Percentiles rank a stretch among this genome's conserved stretches.
phyloP scores from a whole-genome alignment of 2,888 invertebrate species.

The Pandemis corylana region DNA sequence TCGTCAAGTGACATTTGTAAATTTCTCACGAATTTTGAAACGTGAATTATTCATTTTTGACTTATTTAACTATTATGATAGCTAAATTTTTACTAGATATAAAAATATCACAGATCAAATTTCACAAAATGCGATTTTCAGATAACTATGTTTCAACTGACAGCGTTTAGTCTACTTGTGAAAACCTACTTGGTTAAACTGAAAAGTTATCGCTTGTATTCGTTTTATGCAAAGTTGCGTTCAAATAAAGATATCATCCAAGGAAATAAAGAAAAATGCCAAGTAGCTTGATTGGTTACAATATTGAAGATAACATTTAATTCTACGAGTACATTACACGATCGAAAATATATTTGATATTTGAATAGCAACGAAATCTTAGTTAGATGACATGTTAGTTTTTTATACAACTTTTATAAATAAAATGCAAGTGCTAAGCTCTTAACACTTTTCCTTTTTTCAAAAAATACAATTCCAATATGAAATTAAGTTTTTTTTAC shows the following conservation, averaged over 20 bases:
- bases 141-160: not conserved
- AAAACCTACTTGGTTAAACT: too few species aligned
- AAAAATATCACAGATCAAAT: too few species aligned
- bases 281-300: slow-evolving; percentile 46
- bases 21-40: too few species aligned
- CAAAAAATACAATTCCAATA: slow-evolving; percentile 55
- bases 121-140: too few species aligned
- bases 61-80: too few species aligned
- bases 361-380: too few species aligned
- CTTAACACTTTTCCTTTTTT: slow-evolving; percentile 57
- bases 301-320: not conserved
- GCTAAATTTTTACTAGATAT: too few species aligned
- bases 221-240: not conserved
- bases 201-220: not conserved
- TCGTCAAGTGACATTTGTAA: not conserved
- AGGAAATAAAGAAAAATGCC: slow-evolving; percentile 55
- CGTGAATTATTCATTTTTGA: too few species aligned
- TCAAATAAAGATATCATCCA: not conserved
- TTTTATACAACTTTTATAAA: not conserved
- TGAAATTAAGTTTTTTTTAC: slow-evolving; percentile 30
- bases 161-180: too few species aligned
- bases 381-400: too few species aligned
- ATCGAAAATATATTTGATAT: too few species aligned
- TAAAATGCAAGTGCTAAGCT: slow-evolving; percentile 37
- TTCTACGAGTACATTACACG: too few species aligned